Conservation (phyloP, 1,140 invertebrate species). For the Brachionus asplanchnoidis region DNA sequence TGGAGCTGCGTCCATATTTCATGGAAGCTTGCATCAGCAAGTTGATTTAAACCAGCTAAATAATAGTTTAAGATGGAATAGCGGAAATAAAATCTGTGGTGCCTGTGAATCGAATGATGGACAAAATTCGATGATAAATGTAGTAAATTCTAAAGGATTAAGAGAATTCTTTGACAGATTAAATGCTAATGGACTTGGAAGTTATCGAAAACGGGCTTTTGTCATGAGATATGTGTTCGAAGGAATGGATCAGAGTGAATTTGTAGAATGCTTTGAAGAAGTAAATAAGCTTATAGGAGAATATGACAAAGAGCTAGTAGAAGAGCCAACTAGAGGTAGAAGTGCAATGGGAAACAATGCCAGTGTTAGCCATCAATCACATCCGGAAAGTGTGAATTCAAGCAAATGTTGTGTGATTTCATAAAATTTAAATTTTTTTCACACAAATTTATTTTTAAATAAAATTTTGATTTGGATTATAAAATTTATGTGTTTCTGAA, state of each 20-base stretch:
- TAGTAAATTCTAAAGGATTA: background rate
- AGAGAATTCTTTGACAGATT: background rate
- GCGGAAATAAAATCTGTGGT: background rate
- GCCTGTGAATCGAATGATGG: background rate
- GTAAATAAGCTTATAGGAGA: background rate
- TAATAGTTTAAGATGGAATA: background rate
- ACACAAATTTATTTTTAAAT: background rate
- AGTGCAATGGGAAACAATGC: background rate
- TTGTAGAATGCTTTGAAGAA: background rate
- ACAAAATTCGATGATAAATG: background rate
- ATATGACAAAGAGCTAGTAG: background rate
- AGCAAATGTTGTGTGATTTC: background rate
- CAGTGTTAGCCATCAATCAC: background rate
- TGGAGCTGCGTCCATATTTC: background rate
- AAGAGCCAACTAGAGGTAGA: background rate
- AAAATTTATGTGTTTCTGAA: no score
- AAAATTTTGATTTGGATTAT: no score
- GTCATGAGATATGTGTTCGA: background rate
- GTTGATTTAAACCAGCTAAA: background rate
- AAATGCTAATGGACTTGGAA: background rate
- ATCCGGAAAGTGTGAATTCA: background rate
- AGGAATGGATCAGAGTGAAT: background rate
- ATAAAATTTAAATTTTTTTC: background rate
- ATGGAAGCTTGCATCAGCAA: background rate
- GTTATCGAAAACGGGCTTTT: background rate